These are phyloP conservation scores for Hydractinia echinata DNA, from an alignment of 30 jellyfish, hydroid and myxozoan species.

Conservation along the genomic window DNA sequence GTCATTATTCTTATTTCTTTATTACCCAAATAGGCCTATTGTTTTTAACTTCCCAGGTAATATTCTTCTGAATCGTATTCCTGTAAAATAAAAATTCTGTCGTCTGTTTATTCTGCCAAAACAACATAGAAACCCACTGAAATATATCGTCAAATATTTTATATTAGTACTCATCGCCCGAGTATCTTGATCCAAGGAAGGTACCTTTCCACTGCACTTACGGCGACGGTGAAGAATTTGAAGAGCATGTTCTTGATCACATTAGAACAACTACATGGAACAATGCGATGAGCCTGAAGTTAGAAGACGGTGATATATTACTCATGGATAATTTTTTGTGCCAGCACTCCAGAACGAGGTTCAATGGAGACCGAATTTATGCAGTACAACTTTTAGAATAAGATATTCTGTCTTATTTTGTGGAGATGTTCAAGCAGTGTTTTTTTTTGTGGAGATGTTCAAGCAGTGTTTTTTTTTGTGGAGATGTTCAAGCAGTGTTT, in stretches of 20 bases:
- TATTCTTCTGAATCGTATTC: no score
- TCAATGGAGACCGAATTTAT: conserved; percentile 22
- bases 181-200: background rate
- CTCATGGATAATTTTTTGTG: conserved; percentile 20
- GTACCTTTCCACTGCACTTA: conserved; percentile 37
- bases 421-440: no score
- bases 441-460: no score
- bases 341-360: conserved; percentile 39
- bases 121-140: no score
- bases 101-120: no score
- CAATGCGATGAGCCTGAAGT: conserved; percentile 21
- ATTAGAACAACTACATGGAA: conserved; percentile 29
- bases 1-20: no score
- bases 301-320: conserved; percentile 33
- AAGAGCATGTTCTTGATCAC: conserved; percentile 23
- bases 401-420: no score
- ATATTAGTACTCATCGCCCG: background rate
- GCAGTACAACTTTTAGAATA: conserved; percentile 10
- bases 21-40: no score
- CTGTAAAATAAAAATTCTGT: no score
- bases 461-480: no score
- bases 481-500: no score
- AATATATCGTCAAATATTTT: background rate
- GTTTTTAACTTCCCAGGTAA: no score
- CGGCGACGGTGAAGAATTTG: conserved; percentile 52